Base-by-base conservation (phyloP, 2,797 vertebrate species). In the Helicolenus hilgendorfi region DNA sequence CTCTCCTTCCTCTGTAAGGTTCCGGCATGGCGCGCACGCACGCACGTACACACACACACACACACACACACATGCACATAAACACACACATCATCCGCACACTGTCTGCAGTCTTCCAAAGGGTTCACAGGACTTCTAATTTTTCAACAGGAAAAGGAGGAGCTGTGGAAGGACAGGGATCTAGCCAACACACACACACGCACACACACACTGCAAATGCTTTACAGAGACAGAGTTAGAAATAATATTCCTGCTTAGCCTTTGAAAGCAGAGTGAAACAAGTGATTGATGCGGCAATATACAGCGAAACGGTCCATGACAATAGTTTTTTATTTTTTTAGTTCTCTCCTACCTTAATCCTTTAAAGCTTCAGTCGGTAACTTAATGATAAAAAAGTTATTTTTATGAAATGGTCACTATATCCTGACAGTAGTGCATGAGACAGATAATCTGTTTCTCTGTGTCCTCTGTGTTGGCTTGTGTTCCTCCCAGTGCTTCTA, bases 141-240 rank as follows among this genome's bases (percentile, higher is more conserved):
- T 89, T 90, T 92, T 86, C 85, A 78, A 69, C 90, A 89, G 93
- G 94, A 96, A 95, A 92, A 88, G 91, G 88, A 93, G 93, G 90
- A 94, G 89, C 64, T 77, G 76, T 79, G 86, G 81, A 93, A 90
- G 82, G 85, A 92, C 86, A 71, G 45, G 27, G 77, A 86, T 91
- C 86, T 78, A 22, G 85, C 86, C 90, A 93, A 31, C 59, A 27
- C 64, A 41, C 65, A 64, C 56, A 29, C 56, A 81, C 53, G 55
- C n/a, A 31, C 58, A 74, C 59, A 84, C 41, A 35, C 86, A 71
- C 69, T 60, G 64, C 64, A 63, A 77, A 68, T 31, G 72, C 72
- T 60, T 58, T 55, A 56, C 41, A 59, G 20, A 70, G 22, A 71
- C 53, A 31, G 58, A 72, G 45, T 81, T 59, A 31, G 60, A 82